Base-by-base conservation (phyloP, 2,888 invertebrate species). In the Phrixothrix hirtus region DNA sequence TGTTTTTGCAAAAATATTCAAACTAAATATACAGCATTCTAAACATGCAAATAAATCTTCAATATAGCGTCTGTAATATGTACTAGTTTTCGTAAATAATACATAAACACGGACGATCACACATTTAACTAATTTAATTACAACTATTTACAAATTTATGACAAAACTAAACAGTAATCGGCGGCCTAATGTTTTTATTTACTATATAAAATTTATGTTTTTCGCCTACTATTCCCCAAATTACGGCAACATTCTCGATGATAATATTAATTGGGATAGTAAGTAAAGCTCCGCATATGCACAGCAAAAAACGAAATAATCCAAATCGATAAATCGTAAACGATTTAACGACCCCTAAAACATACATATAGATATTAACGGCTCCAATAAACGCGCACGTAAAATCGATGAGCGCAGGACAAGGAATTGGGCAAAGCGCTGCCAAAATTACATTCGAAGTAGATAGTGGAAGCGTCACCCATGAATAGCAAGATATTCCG, bases 141-240 rank as follows among this genome's bases (percentile, higher is more conserved):
- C 6, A 6, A 13, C 34, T 48, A 48, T 39, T 16, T 43, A 45
- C 45, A 32, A 17, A 12, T 45, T 35, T 36, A 36, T 41, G 29
- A 25, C 13, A 53, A 11, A 14, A 52, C 57, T 79, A 85, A 64
- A 85, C 85, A 51, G 83, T 83, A 59, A 87, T 81, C 54, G 86
- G 79, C 54, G 83, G 83, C 71, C 85, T 84, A 43, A 89, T 79
- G 75, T 94, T 93, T 76, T 97, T 97, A 76, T 95, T 92, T 42
- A 97, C 96, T 67, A 97, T 89, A 77, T 96, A 97, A 79, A 97
- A 97, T 77, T 93, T 92, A 79, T 95, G 92, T 78, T 97, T 97
- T 70, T 94, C 91, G 10, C 95, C 94, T 63, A 95, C 83, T 27
- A 95, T 81, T 26, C 96, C 96, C 92, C 95, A 94, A 58, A 96